These are phyloP conservation scores for Trogon melanurus DNA, from an alignment of 2,113 vertebrate genomes.

Conservation along the genomic window DNA sequence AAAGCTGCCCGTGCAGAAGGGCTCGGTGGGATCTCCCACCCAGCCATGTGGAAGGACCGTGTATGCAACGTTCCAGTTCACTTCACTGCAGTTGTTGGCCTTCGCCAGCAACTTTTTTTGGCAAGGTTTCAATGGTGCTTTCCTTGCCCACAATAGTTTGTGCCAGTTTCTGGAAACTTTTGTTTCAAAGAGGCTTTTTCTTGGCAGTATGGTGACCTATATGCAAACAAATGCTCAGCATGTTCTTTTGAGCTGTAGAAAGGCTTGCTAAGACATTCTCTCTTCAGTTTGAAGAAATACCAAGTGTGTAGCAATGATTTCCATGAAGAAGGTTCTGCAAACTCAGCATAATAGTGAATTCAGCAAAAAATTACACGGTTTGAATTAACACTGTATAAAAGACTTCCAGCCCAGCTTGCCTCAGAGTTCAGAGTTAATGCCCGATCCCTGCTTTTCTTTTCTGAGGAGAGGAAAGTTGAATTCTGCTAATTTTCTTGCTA, in stretches of 20 bases:
- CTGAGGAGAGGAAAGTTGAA: neutral
- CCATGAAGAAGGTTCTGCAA: conserved; percentile 72
- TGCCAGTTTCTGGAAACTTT: conserved; percentile 77
- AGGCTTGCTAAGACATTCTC: conserved; percentile 77
- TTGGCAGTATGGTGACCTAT: conserved; percentile 64
- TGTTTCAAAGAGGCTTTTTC: conserved; percentile 65
- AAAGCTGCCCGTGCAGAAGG: neutral
- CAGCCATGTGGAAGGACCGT: neutral
- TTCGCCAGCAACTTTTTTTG: conserved; percentile 61
- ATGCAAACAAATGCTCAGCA: conserved; percentile 62
- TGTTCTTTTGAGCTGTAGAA: conserved; percentile 76
- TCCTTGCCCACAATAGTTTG: conserved; percentile 65
- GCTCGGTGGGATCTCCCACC: neutral
- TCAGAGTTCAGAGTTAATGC: conserved; percentile 4
- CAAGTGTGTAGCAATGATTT: conserved; percentile 77
- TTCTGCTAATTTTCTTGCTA: neutral
- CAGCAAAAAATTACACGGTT: conserved; percentile 64
- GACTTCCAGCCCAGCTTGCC: conserved; percentile 14
- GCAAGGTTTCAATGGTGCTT: conserved; percentile 64
- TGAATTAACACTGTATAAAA: conserved; percentile 45
- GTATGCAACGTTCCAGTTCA: neutral
- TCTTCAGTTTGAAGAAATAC: conserved; percentile 75
- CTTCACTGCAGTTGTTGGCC: conserved; percentile 31
- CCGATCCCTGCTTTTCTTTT: neutral
- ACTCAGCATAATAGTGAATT: conserved; percentile 75